These are phyloP conservation scores for Siniperca obscura DNA, from an alignment of 2,797 vertebrate genomes.

Conservation along the genomic window DNA sequence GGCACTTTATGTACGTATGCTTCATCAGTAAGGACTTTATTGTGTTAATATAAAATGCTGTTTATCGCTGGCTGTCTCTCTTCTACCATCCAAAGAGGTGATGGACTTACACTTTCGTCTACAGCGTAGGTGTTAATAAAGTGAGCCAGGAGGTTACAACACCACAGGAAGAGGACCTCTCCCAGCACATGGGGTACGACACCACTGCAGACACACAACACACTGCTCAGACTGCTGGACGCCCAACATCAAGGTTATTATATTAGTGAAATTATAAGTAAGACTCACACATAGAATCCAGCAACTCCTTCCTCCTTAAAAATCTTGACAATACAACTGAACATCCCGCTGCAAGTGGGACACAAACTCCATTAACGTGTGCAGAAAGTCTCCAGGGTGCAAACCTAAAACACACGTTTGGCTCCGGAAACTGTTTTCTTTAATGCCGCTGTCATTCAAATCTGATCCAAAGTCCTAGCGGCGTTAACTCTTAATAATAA, in stretches of 20 bases:
- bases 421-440: too few relatives aligned
- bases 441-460: too few relatives aligned
- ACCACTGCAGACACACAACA: conserved; percentile 84
- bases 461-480: too few relatives aligned
- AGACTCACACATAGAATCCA: conserved; percentile 91
- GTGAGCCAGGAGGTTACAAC: conserved; percentile 91
- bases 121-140: conserved; percentile 92
- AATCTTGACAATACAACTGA: conserved; percentile 87
- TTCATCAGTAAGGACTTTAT: background rate
- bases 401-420: background rate
- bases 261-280: background rate
- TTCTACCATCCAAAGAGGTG: background rate
- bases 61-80: too few relatives aligned
- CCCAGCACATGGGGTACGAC: conserved; percentile 90
- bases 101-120: conserved; percentile 89
- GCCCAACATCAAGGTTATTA: background rate
- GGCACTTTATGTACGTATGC: too few relatives aligned
- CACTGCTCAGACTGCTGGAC: conserved; percentile 7
- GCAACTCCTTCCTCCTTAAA: conserved; percentile 90
- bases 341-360: conserved; percentile 82
- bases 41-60: background rate
- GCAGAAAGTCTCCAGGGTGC: background rate
- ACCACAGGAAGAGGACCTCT: conserved; percentile 92
- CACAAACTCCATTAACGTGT: background rate
- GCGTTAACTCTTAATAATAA: too few relatives aligned